Conservation (phyloP, 1,140 invertebrate genomes). For the Leucophenga varia region DNA sequence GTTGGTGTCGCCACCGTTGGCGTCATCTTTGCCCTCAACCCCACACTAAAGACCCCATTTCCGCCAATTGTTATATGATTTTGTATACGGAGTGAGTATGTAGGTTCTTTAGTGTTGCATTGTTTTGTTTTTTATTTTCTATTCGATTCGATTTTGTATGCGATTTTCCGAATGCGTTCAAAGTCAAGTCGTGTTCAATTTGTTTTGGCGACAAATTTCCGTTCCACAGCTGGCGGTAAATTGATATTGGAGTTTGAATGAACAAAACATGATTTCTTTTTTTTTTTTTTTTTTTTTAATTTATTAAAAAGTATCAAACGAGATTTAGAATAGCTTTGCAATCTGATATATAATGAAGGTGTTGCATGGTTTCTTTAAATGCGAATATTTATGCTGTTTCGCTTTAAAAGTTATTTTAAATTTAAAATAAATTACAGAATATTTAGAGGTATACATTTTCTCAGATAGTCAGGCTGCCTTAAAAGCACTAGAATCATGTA, state of each 20-base stretch:
- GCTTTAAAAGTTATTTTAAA: too few species aligned
- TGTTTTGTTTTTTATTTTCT: conserved; percentile 4
- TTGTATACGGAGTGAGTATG: conserved; percentile 12
- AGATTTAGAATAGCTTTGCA: too few species aligned
- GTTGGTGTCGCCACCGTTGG: conserved; percentile 17
- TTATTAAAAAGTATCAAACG: too few species aligned
- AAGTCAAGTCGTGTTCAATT: conserved; percentile 37
- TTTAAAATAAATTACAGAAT: too few species aligned
- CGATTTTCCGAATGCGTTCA: conserved; percentile 21
- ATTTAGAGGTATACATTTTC: too few species aligned
- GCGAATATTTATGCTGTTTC: too few species aligned
- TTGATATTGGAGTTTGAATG: too few species aligned
- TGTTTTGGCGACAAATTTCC: conserved; percentile 47
- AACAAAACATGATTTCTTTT: too few species aligned
- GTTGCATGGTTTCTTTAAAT: too few species aligned
- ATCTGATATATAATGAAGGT: too few species aligned
- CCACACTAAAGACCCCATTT: background rate
- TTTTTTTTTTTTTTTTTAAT: conserved; percentile 4
- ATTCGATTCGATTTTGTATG: conserved; percentile 9
- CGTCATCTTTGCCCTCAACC: conserved; percentile 4
- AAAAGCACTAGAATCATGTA: too few species aligned
- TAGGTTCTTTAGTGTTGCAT: conserved; percentile 6
- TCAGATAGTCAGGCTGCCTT: too few species aligned
- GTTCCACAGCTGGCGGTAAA: conserved; percentile 26
- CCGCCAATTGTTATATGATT: background rate